Evolutionary conservation across 2,797 vertebrate genomes (phyloP).

Genomic region (Eutrigla gurnardus): DNA sequence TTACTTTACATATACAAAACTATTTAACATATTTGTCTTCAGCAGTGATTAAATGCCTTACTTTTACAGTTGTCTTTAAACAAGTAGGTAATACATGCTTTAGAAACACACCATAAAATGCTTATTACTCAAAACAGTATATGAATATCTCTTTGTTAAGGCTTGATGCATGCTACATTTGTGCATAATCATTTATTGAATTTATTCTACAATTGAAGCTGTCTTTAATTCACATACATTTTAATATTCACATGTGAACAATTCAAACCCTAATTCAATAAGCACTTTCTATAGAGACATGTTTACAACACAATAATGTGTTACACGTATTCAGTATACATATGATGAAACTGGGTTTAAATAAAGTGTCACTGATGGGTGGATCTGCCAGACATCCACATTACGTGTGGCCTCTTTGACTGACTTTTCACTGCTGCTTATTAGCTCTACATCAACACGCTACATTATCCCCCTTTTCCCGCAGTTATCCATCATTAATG

Average conservation of each 20-base stretch:
- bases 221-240: not conserved
- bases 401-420: not conserved
- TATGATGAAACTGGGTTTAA: not conserved
- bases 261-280: not conserved
- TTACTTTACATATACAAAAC: not conserved
- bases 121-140: not conserved
- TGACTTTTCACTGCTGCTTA: slow-evolving; percentile 19
- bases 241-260: not conserved
- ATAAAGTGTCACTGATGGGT: not conserved
- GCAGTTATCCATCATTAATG: slow-evolving; percentile 78
- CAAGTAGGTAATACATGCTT: not conserved
- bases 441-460: slow-evolving; percentile 20
- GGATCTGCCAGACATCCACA: not conserved
- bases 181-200: not conserved
- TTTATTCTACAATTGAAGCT: not conserved
- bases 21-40: not conserved
- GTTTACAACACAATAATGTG: not conserved
- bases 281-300: not conserved
- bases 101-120: not conserved
- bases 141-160: not conserved
- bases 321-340: not conserved
- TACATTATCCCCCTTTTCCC: slow-evolving; percentile 60
- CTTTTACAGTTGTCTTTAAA: not conserved
- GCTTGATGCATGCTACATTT: not conserved
- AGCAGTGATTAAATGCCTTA: not conserved